phyloP scores from a whole-genome alignment of 2,797 vertebrate species.

The Champsocephalus esox region DNA sequence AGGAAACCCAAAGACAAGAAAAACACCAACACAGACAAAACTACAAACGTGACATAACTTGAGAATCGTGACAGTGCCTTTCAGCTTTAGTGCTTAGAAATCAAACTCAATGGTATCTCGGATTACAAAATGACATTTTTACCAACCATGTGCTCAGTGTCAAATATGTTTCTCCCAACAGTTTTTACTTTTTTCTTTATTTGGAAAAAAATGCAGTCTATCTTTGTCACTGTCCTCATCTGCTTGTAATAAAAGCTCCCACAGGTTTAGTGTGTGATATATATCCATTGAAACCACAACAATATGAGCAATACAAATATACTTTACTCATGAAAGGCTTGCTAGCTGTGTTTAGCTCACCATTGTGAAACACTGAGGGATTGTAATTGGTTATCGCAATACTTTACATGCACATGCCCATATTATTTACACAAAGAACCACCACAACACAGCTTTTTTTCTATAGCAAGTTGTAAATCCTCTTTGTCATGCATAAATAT shows the following conservation, averaged over 20 bases:
- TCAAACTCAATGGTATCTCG: constrained; percentile 24
- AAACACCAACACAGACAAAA: too few species aligned
- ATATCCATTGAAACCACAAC: constrained; percentile 47
- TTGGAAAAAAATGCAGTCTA: constrained; percentile 33
- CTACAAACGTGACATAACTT: too few species aligned
- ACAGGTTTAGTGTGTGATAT: constrained; percentile 15
- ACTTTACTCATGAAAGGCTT: constrained; percentile 27
- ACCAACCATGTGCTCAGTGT: too few species aligned
- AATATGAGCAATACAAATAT: constrained; percentile 43
- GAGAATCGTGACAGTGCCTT: neutral
- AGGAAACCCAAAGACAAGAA: too few species aligned
- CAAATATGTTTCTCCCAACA: neutral
- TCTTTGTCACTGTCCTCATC: constrained; percentile 29
- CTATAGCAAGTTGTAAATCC: constrained; percentile 51
- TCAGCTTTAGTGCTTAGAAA: neutral
- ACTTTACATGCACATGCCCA: constrained; percentile 17
- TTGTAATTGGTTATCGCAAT: constrained; percentile 27
- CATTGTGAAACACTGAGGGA: constrained; percentile 43
- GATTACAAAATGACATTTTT: constrained; percentile 24
- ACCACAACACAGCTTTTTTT: constrained; percentile 48
- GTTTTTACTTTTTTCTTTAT: constrained; percentile 26
- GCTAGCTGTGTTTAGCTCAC: constrained; percentile 27
- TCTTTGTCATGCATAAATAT: constrained; percentile 23
- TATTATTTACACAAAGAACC: constrained; percentile 42
- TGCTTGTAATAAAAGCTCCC: constrained; percentile 25